Base-by-base conservation (phyloP, 2,113 vertebrate species). In the Eolophus roseicapilla region DNA sequence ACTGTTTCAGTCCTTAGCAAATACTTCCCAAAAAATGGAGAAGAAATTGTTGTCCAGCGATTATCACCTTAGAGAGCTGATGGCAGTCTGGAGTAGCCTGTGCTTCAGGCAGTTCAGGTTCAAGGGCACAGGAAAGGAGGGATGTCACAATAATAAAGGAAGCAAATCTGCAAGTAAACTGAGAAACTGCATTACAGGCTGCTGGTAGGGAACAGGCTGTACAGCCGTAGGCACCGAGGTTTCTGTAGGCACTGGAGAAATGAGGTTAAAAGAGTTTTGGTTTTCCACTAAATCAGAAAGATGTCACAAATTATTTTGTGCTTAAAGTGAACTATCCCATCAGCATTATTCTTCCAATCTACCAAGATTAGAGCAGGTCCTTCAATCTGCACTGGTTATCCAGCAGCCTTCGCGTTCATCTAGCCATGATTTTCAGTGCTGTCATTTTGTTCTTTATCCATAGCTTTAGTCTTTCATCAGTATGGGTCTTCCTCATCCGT, bases 401-500 rank as follows among this genome's bases (percentile, higher is more conserved):
- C 92, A 86, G 86, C 71, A 75, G 69, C 59, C 46, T 20, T 33
- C 5, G 6, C 3, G 27, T 60, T 75, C 28, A 23, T 39, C 39
- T 5, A 8, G 43, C 46, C 74, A 9, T 0, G 35, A 28, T 10
- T 46, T 43, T 39, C 84, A 71, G 67, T 4, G 74, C 47, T 41
- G 60, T 1, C 2, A 11, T 18, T 80, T 52, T 16, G 23, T 44
- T 73, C 9, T 60, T 63, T 35, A 17, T 25, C 65, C 81, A 27
- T 2, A 63, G 63, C 60, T 90, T 62, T 35, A 18, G 13, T 4
- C 64, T 55, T 57, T 57, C 55, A 17, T 97, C 97, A 98, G 63
- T 98, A 98, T 0, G 69, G 91, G 10, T 97, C 98, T 46, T 98
- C 98, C 27, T 97, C 97, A 74, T 98, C 98, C 0, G 96, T 96